Evolutionary conservation across 2,888 invertebrate genomes (phyloP), one percentile per base, ranked within the genome.

Genomic region (Drosophila falleni): DNA sequence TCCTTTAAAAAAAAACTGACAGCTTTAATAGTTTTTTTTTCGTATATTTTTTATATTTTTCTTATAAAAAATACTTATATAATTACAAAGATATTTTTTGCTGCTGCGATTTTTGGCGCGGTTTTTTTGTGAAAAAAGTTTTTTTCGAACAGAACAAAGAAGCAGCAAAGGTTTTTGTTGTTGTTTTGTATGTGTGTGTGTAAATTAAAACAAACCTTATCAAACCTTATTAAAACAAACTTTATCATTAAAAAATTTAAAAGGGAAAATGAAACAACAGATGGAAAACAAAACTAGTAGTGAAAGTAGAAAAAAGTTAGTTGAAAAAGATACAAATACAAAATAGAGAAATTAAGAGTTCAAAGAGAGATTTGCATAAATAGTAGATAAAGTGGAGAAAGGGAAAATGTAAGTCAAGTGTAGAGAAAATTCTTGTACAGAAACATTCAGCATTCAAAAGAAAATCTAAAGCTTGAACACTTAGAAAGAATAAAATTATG

Each of bases 21-120:
- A 9, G 19, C 5, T 16, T 29, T 5, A 29, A 49, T 56, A 23
- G 44, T 62, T 63, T 64, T 65, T 65, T 78, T 85, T 69, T 71
- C 65, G 49, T 85, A 85, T 84, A 85, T 88, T 80, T 89, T 89
- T 85, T 85, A 78, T 89, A 85, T 89, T 78, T 89, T 87, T 89
- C 90, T 89, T 90, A 90, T 89, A 90, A 90, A 89, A 90, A 90
- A 91, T 89, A 89, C 91, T 90, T 90, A 90, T 84, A 83, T 87
- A 87, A 89, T 89, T 89, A 89, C 80, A 87, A 87, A 89, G 85
- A 88, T 62, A 62, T 74, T 55, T 74, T 65, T 74, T 70, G 88
- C 86, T 89, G 90, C 89, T 87, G 84, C 86, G 78, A 77, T 84
- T 78, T 84, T 87, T 89, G 82, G 87, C 84, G 87, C 84, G 81